Percentiles rank a stretch among this genome's conserved stretches.
These are phyloP conservation scores for Dasysyrphus albostriatus DNA, from an alignment of 2,888 invertebrate genomes.

Conservation along the genomic window DNA sequence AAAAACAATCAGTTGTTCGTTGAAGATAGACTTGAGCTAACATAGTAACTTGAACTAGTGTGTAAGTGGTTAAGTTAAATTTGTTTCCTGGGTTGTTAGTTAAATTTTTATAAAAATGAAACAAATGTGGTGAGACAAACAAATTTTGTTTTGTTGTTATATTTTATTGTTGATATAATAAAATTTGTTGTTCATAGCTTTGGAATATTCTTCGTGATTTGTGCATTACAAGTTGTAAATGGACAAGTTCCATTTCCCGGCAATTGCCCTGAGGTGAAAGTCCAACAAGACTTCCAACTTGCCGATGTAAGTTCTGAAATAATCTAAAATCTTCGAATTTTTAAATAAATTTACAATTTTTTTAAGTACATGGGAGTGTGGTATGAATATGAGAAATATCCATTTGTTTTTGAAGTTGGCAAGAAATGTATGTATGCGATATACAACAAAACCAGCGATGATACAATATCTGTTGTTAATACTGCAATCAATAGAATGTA, in stretches of 20 bases:
- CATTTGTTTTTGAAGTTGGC: constrained; percentile 89
- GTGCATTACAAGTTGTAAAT: constrained; percentile 50
- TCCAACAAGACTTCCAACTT: constrained; percentile 86
- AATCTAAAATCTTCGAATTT: neutral
- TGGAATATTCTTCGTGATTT: constrained; percentile 41
- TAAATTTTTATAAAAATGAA: constrained; percentile 35
- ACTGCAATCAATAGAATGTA: constrained; percentile 80
- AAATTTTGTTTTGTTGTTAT: too few relatives aligned
- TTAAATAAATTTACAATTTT: constrained; percentile 31
- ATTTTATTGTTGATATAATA: too few relatives aligned
- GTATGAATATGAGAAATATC: constrained; percentile 91
- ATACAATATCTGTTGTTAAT: constrained; percentile 85
- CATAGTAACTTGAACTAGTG: constrained; percentile 46
- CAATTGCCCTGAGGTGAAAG: constrained; percentile 87
- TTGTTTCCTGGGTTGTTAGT: constrained; percentile 17
- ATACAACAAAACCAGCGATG: constrained; percentile 85
- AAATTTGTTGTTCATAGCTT: constrained; percentile 4
- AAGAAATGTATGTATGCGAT: constrained; percentile 90
- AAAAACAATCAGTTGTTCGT: constrained; percentile 60
- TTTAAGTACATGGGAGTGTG: constrained; percentile 89
- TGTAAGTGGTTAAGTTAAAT: constrained; percentile 20
- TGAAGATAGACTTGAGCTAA: constrained; percentile 43
- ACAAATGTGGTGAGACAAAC: constrained; percentile 50
- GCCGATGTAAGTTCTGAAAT: constrained; percentile 80
- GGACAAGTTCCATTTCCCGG: constrained; percentile 88